Conservation (phyloP, 2,797 vertebrate genomes). For the Kryptolebias ocellatus region DNA sequence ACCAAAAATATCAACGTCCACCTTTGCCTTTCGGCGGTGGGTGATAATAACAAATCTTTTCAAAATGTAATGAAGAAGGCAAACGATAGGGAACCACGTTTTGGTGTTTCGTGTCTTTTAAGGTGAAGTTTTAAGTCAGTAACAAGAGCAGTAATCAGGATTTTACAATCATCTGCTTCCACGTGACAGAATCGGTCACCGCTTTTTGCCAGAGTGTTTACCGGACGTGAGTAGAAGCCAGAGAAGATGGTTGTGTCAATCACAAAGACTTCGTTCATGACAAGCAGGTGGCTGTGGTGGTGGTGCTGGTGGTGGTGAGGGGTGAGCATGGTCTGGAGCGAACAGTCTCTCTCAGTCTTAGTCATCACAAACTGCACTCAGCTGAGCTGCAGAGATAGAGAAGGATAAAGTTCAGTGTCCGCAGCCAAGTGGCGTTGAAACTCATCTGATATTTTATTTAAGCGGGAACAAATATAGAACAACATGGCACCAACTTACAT, state of each 20-base stretch:
- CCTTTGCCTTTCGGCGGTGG: too few species aligned
- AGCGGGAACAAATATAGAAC: slow-evolving; percentile 13
- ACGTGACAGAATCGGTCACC: slow-evolving; percentile 60
- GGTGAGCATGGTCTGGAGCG: slow-evolving; percentile 50
- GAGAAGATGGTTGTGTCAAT: slow-evolving; percentile 71
- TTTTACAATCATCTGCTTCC: slow-evolving; percentile 54
- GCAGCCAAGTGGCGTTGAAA: slow-evolving; percentile 31
- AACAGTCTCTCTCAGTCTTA: slow-evolving; percentile 75
- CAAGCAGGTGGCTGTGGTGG: slow-evolving; percentile 75
- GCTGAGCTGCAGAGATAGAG: slow-evolving; percentile 43
- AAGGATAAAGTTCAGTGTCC: slow-evolving; percentile 26
- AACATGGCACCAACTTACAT: not conserved
- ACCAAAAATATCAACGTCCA: too few species aligned
- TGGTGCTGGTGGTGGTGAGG: slow-evolving; percentile 42
- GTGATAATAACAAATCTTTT: too few species aligned
- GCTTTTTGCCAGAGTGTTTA: slow-evolving; percentile 56
- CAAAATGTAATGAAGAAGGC: too few species aligned
- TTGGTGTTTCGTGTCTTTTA: slow-evolving; percentile 19
- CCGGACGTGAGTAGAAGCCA: slow-evolving; percentile 70
- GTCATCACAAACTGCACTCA: slow-evolving; percentile 67
- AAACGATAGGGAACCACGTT: slow-evolving; percentile 16
- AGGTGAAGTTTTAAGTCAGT: slow-evolving; percentile 35
- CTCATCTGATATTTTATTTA: slow-evolving; percentile 23
- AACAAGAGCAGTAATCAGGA: slow-evolving; percentile 27
- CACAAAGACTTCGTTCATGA: slow-evolving; percentile 80